phyloP scores from a whole-genome alignment of 2,113 vertebrate genomes.

The Prunella fulvescens region DNA sequence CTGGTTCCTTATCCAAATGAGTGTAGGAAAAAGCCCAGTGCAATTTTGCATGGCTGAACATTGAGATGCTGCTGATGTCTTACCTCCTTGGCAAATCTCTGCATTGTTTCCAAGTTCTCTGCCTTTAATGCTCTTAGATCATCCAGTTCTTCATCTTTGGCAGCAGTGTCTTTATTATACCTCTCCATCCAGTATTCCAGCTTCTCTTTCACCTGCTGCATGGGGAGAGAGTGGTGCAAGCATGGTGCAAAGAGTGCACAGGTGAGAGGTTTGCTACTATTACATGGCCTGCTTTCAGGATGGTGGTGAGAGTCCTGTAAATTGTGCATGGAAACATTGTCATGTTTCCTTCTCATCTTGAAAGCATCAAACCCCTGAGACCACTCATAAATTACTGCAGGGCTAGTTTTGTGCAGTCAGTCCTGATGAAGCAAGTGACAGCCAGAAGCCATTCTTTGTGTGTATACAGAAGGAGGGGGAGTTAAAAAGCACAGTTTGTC shows the following conservation, averaged over 20 bases:
- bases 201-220: constrained; percentile 75
- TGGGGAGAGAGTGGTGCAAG: not conserved
- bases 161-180: constrained; percentile 76
- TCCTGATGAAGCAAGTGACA: not conserved
- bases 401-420: not conserved
- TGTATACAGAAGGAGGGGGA: not conserved
- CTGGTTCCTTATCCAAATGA: not conserved
- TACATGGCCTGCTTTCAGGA: not conserved
- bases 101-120: constrained; percentile 71
- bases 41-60: not conserved
- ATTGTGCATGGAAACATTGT: not conserved
- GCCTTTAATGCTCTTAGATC: constrained; percentile 67
- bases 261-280: not conserved
- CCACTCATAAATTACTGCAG: not conserved
- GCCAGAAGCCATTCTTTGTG: not conserved
- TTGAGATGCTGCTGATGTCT: not conserved
- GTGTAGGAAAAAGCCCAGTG: not conserved
- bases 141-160: constrained; percentile 76
- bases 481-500: not conserved
- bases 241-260: not conserved
- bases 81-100: constrained; percentile 75
- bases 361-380: not conserved
- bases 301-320: not conserved
- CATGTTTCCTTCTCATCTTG: not conserved
- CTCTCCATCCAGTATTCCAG: constrained; percentile 83